These are phyloP conservation scores for Cepphus grylle DNA, from an alignment of 2,113 vertebrate species.

Conservation along the genomic window DNA sequence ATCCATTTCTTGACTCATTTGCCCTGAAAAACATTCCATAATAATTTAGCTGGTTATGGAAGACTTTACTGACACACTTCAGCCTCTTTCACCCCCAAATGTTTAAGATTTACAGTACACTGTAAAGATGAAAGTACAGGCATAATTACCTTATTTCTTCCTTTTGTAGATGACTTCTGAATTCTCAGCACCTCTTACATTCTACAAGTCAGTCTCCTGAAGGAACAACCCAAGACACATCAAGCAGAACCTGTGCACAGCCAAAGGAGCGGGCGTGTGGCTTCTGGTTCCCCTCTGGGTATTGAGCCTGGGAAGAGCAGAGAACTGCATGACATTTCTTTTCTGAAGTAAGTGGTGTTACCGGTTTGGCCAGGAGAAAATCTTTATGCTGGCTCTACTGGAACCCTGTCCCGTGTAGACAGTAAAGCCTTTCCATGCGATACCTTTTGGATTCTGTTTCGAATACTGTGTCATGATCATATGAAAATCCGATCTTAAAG, in stretches of 20 bases:
- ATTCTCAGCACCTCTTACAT: not conserved
- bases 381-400: not conserved
- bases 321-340: not conserved
- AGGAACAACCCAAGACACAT: not conserved
- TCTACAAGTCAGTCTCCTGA: not conserved
- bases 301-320: not conserved
- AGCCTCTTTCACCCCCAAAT: not conserved
- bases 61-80: not conserved
- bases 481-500: not conserved
- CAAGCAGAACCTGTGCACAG: not conserved
- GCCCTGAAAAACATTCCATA: not conserved
- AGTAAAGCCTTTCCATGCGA: not conserved
- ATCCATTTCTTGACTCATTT: not conserved
- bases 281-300: not conserved
- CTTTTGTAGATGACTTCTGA: not conserved
- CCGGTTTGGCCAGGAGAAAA: not conserved
- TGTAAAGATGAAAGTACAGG: not conserved
- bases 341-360: not conserved
- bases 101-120: not conserved
- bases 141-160: slow-evolving; percentile 7
- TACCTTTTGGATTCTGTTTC: not conserved
- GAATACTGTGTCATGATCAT: not conserved
- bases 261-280: not conserved
- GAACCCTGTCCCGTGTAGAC: not conserved
- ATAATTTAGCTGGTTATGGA: not conserved